These are phyloP conservation scores for Amblyopsis rosae DNA, from an alignment of 2,113 vertebrate genomes.

Conservation along the genomic window DNA sequence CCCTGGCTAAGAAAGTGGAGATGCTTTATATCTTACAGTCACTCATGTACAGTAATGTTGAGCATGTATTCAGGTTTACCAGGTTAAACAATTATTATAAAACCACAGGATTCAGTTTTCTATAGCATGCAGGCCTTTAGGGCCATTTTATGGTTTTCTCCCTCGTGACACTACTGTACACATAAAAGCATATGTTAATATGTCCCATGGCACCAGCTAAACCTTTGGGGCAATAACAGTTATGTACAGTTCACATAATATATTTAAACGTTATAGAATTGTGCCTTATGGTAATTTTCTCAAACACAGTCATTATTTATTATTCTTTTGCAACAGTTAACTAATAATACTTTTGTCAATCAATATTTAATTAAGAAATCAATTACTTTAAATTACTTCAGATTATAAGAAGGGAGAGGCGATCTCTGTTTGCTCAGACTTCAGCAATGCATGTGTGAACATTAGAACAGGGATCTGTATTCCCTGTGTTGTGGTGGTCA, in stretches of 20 bases:
- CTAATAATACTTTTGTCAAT: background rate
- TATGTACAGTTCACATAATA: background rate
- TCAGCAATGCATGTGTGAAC: background rate
- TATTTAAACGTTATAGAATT: background rate
- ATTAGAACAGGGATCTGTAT: background rate
- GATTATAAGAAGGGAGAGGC: background rate
- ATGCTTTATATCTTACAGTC: slow-evolving; percentile 9
- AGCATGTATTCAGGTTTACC: slow-evolving; percentile 35
- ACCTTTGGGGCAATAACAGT: slow-evolving; percentile 7
- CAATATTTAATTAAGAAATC: background rate
- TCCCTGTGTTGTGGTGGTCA: background rate
- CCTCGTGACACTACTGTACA: slow-evolving; percentile 37
- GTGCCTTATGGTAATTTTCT: background rate
- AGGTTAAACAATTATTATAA: slow-evolving; percentile 53
- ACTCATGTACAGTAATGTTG: slow-evolving; percentile 18
- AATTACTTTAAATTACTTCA: background rate
- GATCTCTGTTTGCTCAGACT: background rate
- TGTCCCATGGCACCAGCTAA: slow-evolving; percentile 15
- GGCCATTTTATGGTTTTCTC: slow-evolving; percentile 55
- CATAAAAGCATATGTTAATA: slow-evolving; percentile 37
- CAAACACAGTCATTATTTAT: background rate
- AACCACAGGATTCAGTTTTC: slow-evolving; percentile 56
- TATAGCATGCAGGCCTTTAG: slow-evolving; percentile 43
- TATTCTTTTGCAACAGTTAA: background rate
- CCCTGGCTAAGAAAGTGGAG: slow-evolving; percentile 30